phyloP scores from a whole-genome alignment of 2,113 vertebrate species.

The Sylvilagus bachmani region DNA sequence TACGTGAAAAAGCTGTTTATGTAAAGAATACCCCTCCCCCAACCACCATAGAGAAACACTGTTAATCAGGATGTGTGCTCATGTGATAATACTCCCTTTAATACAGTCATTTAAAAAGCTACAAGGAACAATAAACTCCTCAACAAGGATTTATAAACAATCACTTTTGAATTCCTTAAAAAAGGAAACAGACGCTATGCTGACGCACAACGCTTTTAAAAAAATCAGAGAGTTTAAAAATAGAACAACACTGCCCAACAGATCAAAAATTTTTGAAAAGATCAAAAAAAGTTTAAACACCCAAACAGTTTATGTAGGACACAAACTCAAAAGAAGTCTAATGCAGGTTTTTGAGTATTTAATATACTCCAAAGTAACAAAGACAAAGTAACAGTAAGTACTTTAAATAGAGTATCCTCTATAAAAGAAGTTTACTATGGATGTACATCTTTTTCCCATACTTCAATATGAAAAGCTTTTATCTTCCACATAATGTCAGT shows the following conservation, averaged over 20 bases:
- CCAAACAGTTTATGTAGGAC: background rate
- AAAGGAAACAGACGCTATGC: conserved; percentile 93
- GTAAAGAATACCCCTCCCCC: conserved; percentile 65
- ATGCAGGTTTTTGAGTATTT: conserved; percentile 44
- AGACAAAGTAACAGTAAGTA: conserved; percentile 26
- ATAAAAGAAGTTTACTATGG: conserved; percentile 32
- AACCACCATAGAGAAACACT: conserved; percentile 60
- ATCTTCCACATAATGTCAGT: conserved; percentile 73
- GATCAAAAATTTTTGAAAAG: conserved; percentile 82
- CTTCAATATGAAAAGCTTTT: conserved; percentile 72
- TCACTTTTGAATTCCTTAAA: conserved; percentile 91
- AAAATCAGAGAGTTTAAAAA: conserved; percentile 90
- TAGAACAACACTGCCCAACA: conserved; percentile 87
- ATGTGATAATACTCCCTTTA: conserved; percentile 90
- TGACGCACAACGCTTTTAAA: conserved; percentile 91
- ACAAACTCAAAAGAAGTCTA: conserved; percentile 62
- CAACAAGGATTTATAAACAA: conserved; percentile 93
- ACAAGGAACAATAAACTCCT: conserved; percentile 90
- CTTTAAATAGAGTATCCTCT: conserved; percentile 30
- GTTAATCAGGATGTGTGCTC: conserved; percentile 89
- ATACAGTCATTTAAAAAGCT: conserved; percentile 86
- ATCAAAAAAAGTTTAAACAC: conserved; percentile 51
- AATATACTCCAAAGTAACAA: background rate
- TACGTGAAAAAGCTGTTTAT: conserved; percentile 67
- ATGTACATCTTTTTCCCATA: conserved; percentile 69